Evolutionary conservation across 2,888 invertebrate genomes (phyloP), one percentile per base, ranked within the genome.

Genomic region (Lissonota sp.): DNA sequence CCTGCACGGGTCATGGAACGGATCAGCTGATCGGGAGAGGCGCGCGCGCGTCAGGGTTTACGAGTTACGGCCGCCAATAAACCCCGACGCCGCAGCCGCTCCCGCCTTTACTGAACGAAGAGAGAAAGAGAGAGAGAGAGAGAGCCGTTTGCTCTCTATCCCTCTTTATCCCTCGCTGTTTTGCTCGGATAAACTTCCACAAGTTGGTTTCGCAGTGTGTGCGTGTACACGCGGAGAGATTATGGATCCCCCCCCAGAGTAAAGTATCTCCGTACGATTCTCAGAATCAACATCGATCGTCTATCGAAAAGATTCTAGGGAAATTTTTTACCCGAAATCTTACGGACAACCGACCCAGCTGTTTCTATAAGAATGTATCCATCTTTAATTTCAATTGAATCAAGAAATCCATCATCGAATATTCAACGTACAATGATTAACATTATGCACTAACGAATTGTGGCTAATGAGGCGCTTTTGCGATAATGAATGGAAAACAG

Each of bases 41-140:
- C 91, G 90, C 79, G 75, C 81, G 81, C 79, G 81, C 79, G 85
- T 90, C 89, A 90, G 90, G 89, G 89, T 92, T 92, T 92, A 92
- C 92, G 92, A 92, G 92, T 92, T 92, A 92, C 92, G 91, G 91
- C 91, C 91, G 91, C 90, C 92, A 92, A 92, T 92, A 92, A 92
- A 92, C 91, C 89, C 89, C 88, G 89, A 75, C 88, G 89, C 87
- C 88, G 89, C 89, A 82, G 74, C 77, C 78, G 73, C 66, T 78
- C 71, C 71, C 74, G 75, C 82, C 78, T 78, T 70, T 74, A 49
- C 73, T 74, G 55, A 66, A 58, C 57, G 73, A 16, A 46, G 26
- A 63, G 46, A 60, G 46, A 49, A 8, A 26, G 37, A 57, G 12
- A 26, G 26, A 51, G 42, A 51, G 60, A 51, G 49, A 60, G 51